phyloP scores from a whole-genome alignment of 2,113 vertebrate genomes.

The Haemorhous mexicanus region DNA sequence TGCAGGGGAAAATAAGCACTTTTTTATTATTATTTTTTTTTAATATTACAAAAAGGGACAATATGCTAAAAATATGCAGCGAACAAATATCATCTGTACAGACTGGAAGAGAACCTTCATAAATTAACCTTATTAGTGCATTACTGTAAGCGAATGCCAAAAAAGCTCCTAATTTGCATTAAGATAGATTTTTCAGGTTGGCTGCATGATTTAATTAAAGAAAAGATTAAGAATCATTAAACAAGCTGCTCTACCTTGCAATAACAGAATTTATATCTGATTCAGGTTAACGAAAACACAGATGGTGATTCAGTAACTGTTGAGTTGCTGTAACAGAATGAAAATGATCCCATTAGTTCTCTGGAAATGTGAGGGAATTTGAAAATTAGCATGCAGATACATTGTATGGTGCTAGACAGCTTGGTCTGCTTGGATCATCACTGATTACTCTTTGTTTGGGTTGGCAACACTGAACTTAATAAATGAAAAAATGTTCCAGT shows the following conservation, averaged over 20 bases:
- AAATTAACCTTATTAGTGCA: slow-evolving; percentile 99
- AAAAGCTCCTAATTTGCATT: slow-evolving; percentile 99
- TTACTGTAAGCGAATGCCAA: slow-evolving; percentile 99
- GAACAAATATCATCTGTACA: slow-evolving; percentile 97
- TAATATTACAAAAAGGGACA: slow-evolving; percentile 87
- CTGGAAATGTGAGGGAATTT: slow-evolving; percentile 87
- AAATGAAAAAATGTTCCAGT: slow-evolving; percentile 84
- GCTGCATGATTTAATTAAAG: slow-evolving; percentile 99
- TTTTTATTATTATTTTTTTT: slow-evolving; percentile 69
- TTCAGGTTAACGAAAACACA: slow-evolving; percentile 99
- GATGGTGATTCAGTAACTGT: slow-evolving; percentile 99
- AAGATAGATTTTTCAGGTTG: slow-evolving; percentile 99
- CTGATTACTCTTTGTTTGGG: slow-evolving; percentile 87
- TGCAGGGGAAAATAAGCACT: slow-evolving; percentile 70
- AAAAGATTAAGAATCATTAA: slow-evolving; percentile 99
- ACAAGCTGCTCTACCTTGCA: slow-evolving; percentile 99
- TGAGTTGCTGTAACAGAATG: slow-evolving; percentile 98
- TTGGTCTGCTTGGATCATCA: slow-evolving; percentile 84
- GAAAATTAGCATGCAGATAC: slow-evolving; percentile 87
- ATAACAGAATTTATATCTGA: slow-evolving; percentile 99
- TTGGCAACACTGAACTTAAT: slow-evolving; percentile 87
- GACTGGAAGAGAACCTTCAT: slow-evolving; percentile 99
- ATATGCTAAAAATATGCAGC: slow-evolving; percentile 90
- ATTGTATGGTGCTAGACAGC: slow-evolving; percentile 82
- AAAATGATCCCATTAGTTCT: slow-evolving; percentile 99